Conservation (phyloP, 2,113 vertebrate species). For the Prionailurus viverrinus region DNA sequence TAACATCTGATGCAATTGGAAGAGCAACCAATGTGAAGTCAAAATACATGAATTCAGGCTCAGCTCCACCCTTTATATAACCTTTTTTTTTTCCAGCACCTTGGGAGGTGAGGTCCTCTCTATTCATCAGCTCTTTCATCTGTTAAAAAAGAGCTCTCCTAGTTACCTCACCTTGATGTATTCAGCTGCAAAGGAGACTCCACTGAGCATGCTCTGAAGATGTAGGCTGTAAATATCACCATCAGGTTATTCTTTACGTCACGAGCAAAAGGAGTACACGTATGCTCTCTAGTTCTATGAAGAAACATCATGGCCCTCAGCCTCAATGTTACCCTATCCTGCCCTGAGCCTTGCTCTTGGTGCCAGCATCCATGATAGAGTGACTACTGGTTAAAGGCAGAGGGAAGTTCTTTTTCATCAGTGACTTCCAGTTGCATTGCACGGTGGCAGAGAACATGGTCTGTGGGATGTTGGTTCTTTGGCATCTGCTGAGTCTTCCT, state of each 20-base stretch:
- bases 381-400: background rate
- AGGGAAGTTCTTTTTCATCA: background rate
- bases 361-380: background rate
- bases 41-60: background rate
- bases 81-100: background rate
- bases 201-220: background rate
- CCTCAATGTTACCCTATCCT: background rate
- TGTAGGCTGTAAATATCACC: background rate
- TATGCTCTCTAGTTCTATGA: background rate
- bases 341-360: background rate
- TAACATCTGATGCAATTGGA: background rate
- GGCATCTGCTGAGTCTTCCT: background rate
- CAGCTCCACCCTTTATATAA: background rate
- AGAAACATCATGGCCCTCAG: background rate
- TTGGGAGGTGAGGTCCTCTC: background rate
- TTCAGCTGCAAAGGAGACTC: background rate
- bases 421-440: background rate
- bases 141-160: background rate
- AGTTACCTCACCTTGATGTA: background rate
- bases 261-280: background rate
- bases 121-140: background rate
- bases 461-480: background rate
- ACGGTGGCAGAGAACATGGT: background rate
- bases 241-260: background rate
- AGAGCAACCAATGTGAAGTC: background rate